These are phyloP conservation scores for Pomacea canaliculata DNA, from an alignment of 2,888 invertebrate species.

Conservation along the genomic window DNA sequence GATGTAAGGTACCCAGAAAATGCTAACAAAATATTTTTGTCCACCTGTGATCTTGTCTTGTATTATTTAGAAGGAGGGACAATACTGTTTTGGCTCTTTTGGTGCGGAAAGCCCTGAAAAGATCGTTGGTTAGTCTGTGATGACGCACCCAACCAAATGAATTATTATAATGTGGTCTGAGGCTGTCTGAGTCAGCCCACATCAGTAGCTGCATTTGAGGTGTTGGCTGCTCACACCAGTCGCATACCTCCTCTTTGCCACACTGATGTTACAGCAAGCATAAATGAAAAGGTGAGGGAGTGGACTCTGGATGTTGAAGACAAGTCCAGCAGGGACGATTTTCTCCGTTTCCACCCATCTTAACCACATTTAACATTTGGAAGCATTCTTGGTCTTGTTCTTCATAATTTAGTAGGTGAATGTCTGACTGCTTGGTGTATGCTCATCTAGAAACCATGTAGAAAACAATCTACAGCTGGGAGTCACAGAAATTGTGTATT, in stretches of 20 bases:
- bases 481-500: not conserved
- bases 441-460: not conserved
- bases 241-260: not conserved
- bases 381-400: not conserved
- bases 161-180: slow-evolving; percentile 15
- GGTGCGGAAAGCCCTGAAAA: not conserved
- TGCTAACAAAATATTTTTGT: too few species aligned
- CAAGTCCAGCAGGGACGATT: too few species aligned
- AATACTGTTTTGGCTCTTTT: not conserved
- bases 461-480: not conserved
- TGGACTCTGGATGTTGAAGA: too few species aligned
- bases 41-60: too few species aligned
- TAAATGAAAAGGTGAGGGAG: slow-evolving; percentile 13
- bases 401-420: slow-evolving; percentile 20
- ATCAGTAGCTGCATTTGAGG: not conserved
- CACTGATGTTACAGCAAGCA: not conserved
- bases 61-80: too few species aligned
- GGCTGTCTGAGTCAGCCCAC: slow-evolving; percentile 16
- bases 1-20: not conserved
- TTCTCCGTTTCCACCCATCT: too few species aligned
- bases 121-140: not conserved
- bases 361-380: too few species aligned
- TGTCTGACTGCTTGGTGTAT: too few species aligned
- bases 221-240: slow-evolving; percentile 1
- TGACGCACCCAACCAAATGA: not conserved